Evolutionary conservation across 2,888 invertebrate species (phyloP).

Genomic region (Plagodis dolabraria): DNA sequence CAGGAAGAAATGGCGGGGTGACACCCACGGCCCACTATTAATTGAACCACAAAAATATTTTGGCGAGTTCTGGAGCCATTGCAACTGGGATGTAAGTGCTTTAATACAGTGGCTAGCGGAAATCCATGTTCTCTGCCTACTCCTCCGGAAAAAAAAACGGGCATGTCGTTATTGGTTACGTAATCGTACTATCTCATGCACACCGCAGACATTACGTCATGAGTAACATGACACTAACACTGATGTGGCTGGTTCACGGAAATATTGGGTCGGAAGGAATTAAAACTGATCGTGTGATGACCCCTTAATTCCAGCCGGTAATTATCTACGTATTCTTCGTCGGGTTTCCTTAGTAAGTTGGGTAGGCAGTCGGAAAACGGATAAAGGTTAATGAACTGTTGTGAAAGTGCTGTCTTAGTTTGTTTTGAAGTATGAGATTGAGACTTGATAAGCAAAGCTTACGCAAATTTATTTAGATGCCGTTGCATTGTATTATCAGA

Average conservation of each 20-base stretch:
- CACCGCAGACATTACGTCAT: conserved; percentile 14
- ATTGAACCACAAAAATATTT: no score
- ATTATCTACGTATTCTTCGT: conserved; percentile 39
- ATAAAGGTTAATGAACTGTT: conserved; percentile 14
- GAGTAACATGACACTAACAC: conserved; percentile 25
- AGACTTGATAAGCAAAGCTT: conserved; percentile 8
- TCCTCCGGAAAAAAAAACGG: no score
- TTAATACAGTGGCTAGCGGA: no score
- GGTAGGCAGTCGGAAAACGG: conserved; percentile 1
- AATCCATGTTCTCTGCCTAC: no score
- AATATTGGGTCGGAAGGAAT: conserved; percentile 37
- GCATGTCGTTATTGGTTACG: no score
- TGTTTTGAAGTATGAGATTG: background rate
- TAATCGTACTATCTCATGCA: background rate
- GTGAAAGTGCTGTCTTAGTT: conserved; percentile 1
- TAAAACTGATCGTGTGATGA: conserved; percentile 36
- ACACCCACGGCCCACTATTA: no score
- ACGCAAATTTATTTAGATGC: background rate
- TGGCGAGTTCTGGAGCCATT: no score
- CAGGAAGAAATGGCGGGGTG: no score
- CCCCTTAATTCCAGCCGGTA: conserved; percentile 42
- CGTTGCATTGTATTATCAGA: no score
- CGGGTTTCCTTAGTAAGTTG: conserved; percentile 30
- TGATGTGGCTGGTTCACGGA: conserved; percentile 25
- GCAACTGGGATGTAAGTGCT: no score